phyloP scores from a whole-genome alignment of 1,140 invertebrate genomes.

The Pseudomyrmex pallidus region DNA sequence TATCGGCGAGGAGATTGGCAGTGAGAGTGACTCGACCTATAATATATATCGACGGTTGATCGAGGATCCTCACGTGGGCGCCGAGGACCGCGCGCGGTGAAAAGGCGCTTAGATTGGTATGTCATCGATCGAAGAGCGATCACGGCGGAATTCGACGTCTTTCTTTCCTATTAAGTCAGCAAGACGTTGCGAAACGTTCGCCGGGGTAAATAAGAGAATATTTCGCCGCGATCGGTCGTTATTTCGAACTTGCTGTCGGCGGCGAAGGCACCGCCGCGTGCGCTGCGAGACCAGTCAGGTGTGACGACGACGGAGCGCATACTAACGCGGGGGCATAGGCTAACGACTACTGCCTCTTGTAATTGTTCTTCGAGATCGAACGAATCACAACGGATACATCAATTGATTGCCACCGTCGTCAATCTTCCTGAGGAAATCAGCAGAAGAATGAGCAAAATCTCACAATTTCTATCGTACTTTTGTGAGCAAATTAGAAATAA shows the following conservation, averaged over 20 bases:
- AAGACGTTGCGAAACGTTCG: constrained; percentile 69
- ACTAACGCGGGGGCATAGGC: constrained; percentile 81
- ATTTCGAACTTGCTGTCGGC: constrained; percentile 67
- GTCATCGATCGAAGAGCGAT: constrained; percentile 56
- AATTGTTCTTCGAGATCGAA: constrained; percentile 80
- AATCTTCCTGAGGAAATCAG: constrained; percentile 6
- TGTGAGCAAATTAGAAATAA: neutral
- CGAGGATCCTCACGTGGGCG: constrained; percentile 29
- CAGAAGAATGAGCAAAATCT: neutral
- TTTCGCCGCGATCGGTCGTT: constrained; percentile 58
- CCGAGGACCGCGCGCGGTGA: constrained; percentile 26
- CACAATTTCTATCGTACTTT: neutral
- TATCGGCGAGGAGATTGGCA: constrained; percentile 39
- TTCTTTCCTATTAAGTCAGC: constrained; percentile 57
- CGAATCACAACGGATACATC: constrained; percentile 77
- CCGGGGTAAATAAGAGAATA: constrained; percentile 64
- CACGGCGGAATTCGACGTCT: constrained; percentile 63
- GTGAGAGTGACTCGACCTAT: constrained; percentile 63
- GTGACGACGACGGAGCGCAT: constrained; percentile 84
- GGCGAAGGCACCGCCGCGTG: constrained; percentile 69
- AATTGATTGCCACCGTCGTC: constrained; percentile 44
- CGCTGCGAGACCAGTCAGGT: constrained; percentile 78
- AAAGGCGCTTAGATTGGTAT: constrained; percentile 33
- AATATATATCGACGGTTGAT: constrained; percentile 40
- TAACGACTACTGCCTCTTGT: constrained; percentile 84